phyloP scores from a whole-genome alignment of 2,888 invertebrate genomes.

The Dryococelus australis region DNA sequence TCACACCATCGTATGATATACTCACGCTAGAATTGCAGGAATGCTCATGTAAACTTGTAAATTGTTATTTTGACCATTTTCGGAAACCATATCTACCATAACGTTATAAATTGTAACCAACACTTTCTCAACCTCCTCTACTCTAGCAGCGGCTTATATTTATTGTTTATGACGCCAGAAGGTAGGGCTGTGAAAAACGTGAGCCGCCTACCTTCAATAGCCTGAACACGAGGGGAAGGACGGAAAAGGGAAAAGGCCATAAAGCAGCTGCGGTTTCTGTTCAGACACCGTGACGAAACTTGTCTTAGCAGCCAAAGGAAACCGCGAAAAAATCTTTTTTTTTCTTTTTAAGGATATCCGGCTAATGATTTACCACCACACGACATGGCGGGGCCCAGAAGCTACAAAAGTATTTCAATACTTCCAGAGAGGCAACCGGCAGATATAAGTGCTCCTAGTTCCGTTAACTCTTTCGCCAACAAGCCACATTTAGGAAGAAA shows the following conservation, averaged over 20 bases:
- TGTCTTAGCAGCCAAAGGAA: not conserved
- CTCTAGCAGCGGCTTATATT: not conserved
- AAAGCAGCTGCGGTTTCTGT: not conserved
- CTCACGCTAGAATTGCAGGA: no score
- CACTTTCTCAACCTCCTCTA: not conserved
- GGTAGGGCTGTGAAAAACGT: not conserved
- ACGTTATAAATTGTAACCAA: not conserved
- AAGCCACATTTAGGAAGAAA: no score
- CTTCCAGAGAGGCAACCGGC: not conserved
- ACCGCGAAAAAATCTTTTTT: not conserved
- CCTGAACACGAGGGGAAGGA: not conserved
- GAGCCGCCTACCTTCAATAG: not conserved
- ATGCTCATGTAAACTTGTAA: no score
- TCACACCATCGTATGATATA: no score
- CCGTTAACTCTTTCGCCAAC: no score
- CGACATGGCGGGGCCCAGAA: not conserved
- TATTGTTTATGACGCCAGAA: not conserved
- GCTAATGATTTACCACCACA: not conserved
- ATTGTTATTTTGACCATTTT: no score
- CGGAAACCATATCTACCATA: not conserved
- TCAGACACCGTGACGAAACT: slow-evolving; percentile 1
- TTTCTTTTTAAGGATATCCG: slow-evolving; percentile 3
- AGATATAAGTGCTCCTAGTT: no score
- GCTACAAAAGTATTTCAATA: not conserved
- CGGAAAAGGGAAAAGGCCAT: not conserved